phyloP scores from a whole-genome alignment of 2,113 vertebrate genomes.

The Ursus arctos region DNA sequence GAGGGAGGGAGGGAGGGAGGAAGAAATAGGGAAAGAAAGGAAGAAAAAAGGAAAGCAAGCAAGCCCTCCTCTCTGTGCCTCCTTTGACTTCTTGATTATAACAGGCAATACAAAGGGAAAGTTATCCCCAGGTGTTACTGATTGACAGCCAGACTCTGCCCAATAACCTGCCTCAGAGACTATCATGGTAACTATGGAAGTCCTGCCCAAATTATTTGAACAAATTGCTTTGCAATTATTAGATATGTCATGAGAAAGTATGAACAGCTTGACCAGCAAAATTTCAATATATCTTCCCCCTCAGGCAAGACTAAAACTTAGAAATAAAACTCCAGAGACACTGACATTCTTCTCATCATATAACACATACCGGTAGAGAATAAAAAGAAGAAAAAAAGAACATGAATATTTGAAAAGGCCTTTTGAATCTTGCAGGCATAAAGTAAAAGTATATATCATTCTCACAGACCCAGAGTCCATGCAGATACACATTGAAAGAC shows the following conservation, averaged over 20 bases:
- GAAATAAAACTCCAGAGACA: constrained; percentile 69
- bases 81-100: neutral
- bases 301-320: constrained; percentile 77
- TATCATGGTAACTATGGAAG: neutral
- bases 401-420: constrained; percentile 85
- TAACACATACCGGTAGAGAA: constrained; percentile 65
- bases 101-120: neutral
- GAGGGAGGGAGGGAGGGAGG: no score
- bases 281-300: constrained; percentile 76
- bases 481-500: constrained; percentile 77
- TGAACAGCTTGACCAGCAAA: constrained; percentile 73
- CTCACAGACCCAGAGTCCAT: constrained; percentile 68
- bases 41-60: neutral
- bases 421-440: constrained; percentile 82
- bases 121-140: neutral
- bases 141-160: neutral
- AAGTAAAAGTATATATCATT: constrained; percentile 76
- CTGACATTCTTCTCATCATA: constrained; percentile 78
- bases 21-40: no score
- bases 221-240: constrained; percentile 69
- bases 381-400: constrained; percentile 56
- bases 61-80: neutral
- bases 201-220: constrained; percentile 63
- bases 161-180: constrained; percentile 18
- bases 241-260: constrained; percentile 70